These are phyloP conservation scores for Bombyx mori DNA, from an alignment of 1,140 invertebrate genomes.

Conservation along the genomic window DNA sequence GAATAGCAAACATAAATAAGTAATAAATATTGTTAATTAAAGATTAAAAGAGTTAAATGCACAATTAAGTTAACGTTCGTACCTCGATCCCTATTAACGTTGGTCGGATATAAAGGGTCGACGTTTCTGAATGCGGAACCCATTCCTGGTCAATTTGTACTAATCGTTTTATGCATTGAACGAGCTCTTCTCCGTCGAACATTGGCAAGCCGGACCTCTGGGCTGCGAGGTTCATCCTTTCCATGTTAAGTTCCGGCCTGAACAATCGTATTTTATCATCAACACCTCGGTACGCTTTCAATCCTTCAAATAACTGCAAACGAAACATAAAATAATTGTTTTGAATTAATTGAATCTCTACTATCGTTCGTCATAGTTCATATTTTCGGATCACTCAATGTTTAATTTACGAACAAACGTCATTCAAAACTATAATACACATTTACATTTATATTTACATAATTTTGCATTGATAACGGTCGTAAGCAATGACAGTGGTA, in stretches of 20 bases:
- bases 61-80: conserved; percentile 52
- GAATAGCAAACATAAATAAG: too few species aligned
- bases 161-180: conserved; percentile 89
- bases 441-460: too few species aligned
- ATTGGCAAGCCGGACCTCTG: conserved; percentile 87
- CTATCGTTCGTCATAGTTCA: too few species aligned
- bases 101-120: conserved; percentile 96
- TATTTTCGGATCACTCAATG: too few species aligned
- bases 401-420: too few species aligned
- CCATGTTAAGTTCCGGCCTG: conserved; percentile 96
- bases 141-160: conserved; percentile 96
- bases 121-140: conserved; percentile 92
- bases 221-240: conserved; percentile 91
- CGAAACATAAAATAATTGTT: not conserved
- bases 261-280: conserved; percentile 96
- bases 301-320: conserved; percentile 95
- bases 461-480: too few species aligned
- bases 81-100: conserved; percentile 98
- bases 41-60: not conserved
- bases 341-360: too few species aligned
- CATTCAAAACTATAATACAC: too few species aligned
- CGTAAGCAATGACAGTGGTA: too few species aligned
- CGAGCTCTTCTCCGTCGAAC: conserved; percentile 91
- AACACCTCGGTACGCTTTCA: conserved; percentile 96
- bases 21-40: too few species aligned